phyloP scores from a whole-genome alignment of 2,797 vertebrate species.

The Pipistrellus pipistrellus region DNA sequence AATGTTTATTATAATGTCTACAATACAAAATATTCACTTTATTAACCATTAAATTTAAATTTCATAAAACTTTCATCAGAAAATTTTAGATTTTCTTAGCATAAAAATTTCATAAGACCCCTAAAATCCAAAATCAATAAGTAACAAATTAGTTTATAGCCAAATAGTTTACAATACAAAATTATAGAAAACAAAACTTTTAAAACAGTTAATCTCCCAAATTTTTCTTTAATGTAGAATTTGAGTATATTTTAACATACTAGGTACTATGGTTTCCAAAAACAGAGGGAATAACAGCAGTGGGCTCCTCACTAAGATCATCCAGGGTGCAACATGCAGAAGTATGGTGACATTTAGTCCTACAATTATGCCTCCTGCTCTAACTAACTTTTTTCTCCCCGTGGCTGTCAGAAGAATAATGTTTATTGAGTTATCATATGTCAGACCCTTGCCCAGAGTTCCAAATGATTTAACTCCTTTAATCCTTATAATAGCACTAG shows the following conservation, averaged over 20 bases:
- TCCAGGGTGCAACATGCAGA: not conserved
- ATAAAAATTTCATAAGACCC: conserved; percentile 20
- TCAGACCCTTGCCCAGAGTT: conserved; percentile 52
- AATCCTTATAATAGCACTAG: conserved; percentile 63
- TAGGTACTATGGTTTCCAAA: not conserved
- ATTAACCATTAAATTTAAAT: conserved; percentile 9
- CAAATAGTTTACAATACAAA: not conserved
- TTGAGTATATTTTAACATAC: not conserved
- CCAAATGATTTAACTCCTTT: conserved; percentile 66
- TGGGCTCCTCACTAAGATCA: not conserved
- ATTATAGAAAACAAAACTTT: not conserved
- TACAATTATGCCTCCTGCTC: not conserved
- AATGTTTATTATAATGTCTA: not conserved
- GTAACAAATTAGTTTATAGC: not conserved
- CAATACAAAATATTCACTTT: not conserved
- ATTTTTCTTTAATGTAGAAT: conserved; percentile 42
- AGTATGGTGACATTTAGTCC: not conserved
- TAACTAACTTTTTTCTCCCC: conserved; percentile 15
- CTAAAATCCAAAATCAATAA: conserved; percentile 32
- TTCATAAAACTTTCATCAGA: conserved; percentile 5
- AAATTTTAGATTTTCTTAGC: not conserved
- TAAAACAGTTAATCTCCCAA: not conserved
- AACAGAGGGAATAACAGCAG: not conserved
- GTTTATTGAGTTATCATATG: conserved; percentile 73
- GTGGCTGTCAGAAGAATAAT: conserved; percentile 9